These are phyloP conservation scores for Tiaroga cobitis DNA, from an alignment of 2,797 vertebrate species.

Conservation along the genomic window DNA sequence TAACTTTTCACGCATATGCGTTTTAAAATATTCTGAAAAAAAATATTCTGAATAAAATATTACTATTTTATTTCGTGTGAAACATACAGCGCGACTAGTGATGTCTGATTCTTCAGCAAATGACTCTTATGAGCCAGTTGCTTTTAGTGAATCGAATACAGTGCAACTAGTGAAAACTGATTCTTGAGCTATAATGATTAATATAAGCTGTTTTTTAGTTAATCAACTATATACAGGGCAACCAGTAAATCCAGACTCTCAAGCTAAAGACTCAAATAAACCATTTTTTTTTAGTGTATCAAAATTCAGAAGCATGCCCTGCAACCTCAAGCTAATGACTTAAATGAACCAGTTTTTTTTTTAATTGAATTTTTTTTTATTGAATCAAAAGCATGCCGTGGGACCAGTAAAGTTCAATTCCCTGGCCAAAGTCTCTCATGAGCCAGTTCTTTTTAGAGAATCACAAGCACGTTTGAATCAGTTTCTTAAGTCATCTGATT, in stretches of 20 bases:
- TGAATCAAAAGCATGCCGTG: not conserved
- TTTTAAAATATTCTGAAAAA: not conserved
- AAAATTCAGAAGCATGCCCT: not conserved
- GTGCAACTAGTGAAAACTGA: not conserved
- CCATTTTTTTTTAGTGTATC: not conserved
- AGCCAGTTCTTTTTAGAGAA: not conserved
- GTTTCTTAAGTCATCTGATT: not conserved
- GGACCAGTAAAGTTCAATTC: not conserved
- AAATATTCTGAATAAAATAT: not conserved
- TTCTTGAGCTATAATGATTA: not conserved
- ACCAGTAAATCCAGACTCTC: not conserved
- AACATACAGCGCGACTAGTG: not conserved
- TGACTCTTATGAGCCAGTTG: not conserved
- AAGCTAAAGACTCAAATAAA: not conserved
- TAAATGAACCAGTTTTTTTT: not conserved
- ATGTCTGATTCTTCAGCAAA: not conserved
- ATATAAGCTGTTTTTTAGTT: not conserved
- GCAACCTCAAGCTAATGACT: not conserved
- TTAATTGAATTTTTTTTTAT: no score
- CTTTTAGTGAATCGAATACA: not conserved
- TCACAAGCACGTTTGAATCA: not conserved
- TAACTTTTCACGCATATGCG: not conserved
- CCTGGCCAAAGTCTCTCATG: not conserved
- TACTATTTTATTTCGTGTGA: not conserved
- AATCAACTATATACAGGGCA: not conserved